These are phyloP conservation scores for Chirona hameri DNA, from an alignment of 2,888 invertebrate species.

Conservation along the genomic window DNA sequence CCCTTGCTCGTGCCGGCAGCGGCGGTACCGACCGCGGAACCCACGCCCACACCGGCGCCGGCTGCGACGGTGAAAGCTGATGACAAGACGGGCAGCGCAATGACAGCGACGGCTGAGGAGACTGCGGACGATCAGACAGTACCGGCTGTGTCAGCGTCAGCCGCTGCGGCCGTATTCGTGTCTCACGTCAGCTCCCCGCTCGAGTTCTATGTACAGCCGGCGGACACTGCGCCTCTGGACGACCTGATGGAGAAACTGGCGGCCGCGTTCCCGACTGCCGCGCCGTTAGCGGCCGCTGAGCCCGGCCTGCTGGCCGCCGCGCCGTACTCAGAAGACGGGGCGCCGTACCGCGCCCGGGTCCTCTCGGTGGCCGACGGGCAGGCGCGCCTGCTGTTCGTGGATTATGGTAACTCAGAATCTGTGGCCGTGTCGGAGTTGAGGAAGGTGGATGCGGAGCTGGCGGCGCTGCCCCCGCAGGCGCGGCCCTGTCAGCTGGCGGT, in stretches of 20 bases:
- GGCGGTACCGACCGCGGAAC: not conserved
- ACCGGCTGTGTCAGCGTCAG: not conserved
- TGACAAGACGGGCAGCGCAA: no score
- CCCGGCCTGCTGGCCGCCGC: not conserved
- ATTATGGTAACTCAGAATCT: not conserved
- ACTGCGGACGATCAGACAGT: not conserved
- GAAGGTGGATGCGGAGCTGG: not conserved
- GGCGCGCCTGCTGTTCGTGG: not conserved
- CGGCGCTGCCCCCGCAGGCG: constrained; percentile 1
- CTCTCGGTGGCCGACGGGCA: not conserved
- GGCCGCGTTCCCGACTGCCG: not conserved
- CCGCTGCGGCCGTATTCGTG: not conserved
- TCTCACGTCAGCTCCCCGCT: not conserved
- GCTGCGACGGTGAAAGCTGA: no score
- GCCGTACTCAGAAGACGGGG: not conserved
- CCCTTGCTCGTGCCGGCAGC: not conserved
- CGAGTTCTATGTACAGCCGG: constrained; percentile 24
- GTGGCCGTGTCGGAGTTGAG: not conserved
- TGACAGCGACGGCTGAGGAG: not conserved
- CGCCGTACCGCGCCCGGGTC: constrained; percentile 14
- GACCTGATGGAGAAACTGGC: constrained; percentile 6
- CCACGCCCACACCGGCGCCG: not conserved
- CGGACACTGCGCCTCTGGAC: constrained; percentile 5
- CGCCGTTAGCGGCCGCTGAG: not conserved
- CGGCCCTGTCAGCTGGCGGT: not conserved